These are phyloP conservation scores for Tribolium freemani DNA, from an alignment of 2,888 invertebrate species.

Conservation along the genomic window DNA sequence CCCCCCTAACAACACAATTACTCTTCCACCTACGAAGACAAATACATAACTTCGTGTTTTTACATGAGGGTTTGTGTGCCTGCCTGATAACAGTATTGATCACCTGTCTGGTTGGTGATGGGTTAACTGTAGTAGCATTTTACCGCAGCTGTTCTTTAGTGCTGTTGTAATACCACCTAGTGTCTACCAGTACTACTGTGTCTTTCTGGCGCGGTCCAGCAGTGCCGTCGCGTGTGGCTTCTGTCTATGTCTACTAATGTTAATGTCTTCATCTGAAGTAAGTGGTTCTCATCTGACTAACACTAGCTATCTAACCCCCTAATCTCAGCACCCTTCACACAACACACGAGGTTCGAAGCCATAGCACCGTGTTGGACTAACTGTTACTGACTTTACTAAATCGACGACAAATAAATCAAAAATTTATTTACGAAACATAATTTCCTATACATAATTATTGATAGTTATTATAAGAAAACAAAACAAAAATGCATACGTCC, in stretches of 20 bases:
- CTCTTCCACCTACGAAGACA: not conserved
- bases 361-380: not conserved
- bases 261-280: slow-evolving; percentile 66
- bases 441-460: slow-evolving; percentile 32
- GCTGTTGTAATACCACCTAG: slow-evolving; percentile 58
- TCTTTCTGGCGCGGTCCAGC: slow-evolving; percentile 57
- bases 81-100: slow-evolving; percentile 1
- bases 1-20: slow-evolving; percentile 13
- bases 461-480: slow-evolving; percentile 11
- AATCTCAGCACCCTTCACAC: not conserved
- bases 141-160: slow-evolving; percentile 56
- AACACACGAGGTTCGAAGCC: slow-evolving; percentile 1
- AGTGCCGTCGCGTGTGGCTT: slow-evolving; percentile 64
- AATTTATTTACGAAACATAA: not conserved
- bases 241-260: slow-evolving; percentile 68
- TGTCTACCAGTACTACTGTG: slow-evolving; percentile 60
- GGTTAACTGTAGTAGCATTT: slow-evolving; percentile 50
- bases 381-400: slow-evolving; percentile 12
- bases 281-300: slow-evolving; percentile 65
- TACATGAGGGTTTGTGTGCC: not conserved
- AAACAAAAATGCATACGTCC: slow-evolving; percentile 29
- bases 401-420: not conserved
- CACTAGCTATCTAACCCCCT: slow-evolving; percentile 44
- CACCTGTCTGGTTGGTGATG: slow-evolving; percentile 46
- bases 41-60: not conserved